Percentiles rank a stretch among this genome's conserved stretches.
These are phyloP conservation scores for Catostylus mosaicus DNA, from an alignment of 30 jellyfish, hydroid and myxozoan species.

Conservation along the genomic window DNA sequence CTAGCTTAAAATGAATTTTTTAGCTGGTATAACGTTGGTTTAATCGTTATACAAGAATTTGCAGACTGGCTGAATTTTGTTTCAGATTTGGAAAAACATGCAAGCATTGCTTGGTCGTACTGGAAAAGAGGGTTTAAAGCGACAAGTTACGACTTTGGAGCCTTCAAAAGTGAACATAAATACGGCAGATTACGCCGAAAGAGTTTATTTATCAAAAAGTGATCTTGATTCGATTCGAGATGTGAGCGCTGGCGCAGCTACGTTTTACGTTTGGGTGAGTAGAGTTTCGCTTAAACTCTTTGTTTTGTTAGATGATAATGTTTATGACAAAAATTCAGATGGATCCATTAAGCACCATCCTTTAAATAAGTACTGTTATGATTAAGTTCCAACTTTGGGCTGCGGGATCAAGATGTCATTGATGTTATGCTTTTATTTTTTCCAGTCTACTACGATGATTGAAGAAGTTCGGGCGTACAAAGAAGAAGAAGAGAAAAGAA, in stretches of 20 bases:
- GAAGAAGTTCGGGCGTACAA: slow-evolving; percentile 89
- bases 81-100: slow-evolving; percentile 88
- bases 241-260: slow-evolving; percentile 98
- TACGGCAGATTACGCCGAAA: slow-evolving; percentile 78
- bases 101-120: slow-evolving; percentile 92
- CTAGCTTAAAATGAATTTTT: too few relatives aligned
- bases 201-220: slow-evolving; percentile 63
- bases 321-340: too few relatives aligned
- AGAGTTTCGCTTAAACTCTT: background rate
- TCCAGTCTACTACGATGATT: slow-evolving; percentile 80
- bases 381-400: too few relatives aligned
- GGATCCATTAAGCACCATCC: background rate
- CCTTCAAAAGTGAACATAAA: slow-evolving; percentile 70
- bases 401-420: too few relatives aligned
- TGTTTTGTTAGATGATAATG: too few relatives aligned
- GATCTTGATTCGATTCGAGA: slow-evolving; percentile 85
- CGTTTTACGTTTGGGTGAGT: slow-evolving; percentile 94
- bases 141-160: slow-evolving; percentile 83
- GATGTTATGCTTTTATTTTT: background rate
- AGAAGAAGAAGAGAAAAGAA: slow-evolving; percentile 79
- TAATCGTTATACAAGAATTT: too few relatives aligned
- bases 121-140: slow-evolving; percentile 90
- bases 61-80: too few relatives aligned
- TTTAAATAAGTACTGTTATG: too few relatives aligned
- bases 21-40: too few relatives aligned